Conservation (phyloP, 1,140 invertebrate species). For the Artemia franciscana region DNA sequence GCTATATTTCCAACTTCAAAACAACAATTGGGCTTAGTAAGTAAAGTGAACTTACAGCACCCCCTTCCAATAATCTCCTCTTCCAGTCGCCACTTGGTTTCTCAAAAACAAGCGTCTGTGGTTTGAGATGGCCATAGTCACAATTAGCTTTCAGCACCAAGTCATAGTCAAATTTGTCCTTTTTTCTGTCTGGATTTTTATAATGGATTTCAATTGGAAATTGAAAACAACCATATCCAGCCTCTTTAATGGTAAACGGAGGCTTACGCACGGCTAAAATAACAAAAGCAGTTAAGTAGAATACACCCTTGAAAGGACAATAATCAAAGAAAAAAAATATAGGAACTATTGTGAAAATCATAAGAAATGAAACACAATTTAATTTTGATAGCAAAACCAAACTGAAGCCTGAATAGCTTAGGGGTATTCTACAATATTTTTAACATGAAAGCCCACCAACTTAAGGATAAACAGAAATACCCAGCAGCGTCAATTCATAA, state of each 20-base stretch:
- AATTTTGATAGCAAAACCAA: too few relatives aligned
- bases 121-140: background rate
- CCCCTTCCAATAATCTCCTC: background rate
- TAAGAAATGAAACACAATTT: too few relatives aligned
- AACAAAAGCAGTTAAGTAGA: conserved; percentile 7
- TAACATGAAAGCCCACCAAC: too few relatives aligned
- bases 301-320: background rate
- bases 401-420: too few relatives aligned
- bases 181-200: conserved; percentile 68
- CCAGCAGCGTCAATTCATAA: too few relatives aligned
- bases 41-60: background rate
- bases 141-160: conserved; percentile 48
- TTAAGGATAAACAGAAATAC: too few relatives aligned
- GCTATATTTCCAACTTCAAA: too few relatives aligned
- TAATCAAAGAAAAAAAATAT: too few relatives aligned
- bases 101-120: background rate
- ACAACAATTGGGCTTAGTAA: too few relatives aligned
- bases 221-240: conserved; percentile 79
- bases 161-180: conserved; percentile 56
- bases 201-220: conserved; percentile 75
- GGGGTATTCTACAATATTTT: too few relatives aligned
- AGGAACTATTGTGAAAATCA: too few relatives aligned
- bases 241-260: conserved; percentile 71
- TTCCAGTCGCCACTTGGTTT: background rate
- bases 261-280: conserved; percentile 60